Evolutionary conservation across 2,888 invertebrate genomes (phyloP), one percentile per base, ranked within the genome.

Genomic region (Diadegma fenestrale): DNA sequence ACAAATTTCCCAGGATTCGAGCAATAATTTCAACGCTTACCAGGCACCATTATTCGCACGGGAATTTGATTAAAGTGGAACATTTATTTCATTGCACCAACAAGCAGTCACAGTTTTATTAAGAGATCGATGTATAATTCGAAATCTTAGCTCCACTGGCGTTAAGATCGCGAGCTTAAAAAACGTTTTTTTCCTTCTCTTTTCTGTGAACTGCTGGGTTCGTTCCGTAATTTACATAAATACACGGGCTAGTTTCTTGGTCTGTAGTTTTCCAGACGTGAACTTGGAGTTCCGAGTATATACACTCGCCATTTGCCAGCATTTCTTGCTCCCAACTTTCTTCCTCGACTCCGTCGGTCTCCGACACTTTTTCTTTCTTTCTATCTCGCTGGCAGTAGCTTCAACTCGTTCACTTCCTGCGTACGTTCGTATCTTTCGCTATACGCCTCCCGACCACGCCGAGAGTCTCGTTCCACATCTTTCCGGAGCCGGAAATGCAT

Each of bases 401-500:
- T 41, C 8, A 66, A 41, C 64, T 63, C 33, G 19, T 71, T 71
- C 45, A 30, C 71, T 30, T 30, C 37, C 51, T 33, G 51, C 51
- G 33, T 48, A n/a, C 6, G 30, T 54, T 54, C 71, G 19, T 41
- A 66, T 66, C 58, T 64, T 71, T 63, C 48, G 26, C 33, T 45
- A n/a, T n/a, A n/a, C n/a, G 41, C 51, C 26, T 48, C 26, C 19
- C n/a, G 17, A 22, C 73, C 17, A 12, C 41, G 22, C 72, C 10
- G 19, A 14, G 72, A 58, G 8, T 71, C 37, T 17, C 63, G 41
- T 33, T 33, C 61, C 66, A 76, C 37, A 33, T 76, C 51, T 77
- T 80, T 77, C 33, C 58, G 64, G 37, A 72, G n/a, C 80, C 80
- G 72, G 72, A 84, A 80, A 77, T 80, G 80, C 66, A 76, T 64